Evolutionary conservation across 2,888 invertebrate genomes (phyloP), one percentile per base, ranked within the genome.

Genomic region (Heteropelma amictum): DNA sequence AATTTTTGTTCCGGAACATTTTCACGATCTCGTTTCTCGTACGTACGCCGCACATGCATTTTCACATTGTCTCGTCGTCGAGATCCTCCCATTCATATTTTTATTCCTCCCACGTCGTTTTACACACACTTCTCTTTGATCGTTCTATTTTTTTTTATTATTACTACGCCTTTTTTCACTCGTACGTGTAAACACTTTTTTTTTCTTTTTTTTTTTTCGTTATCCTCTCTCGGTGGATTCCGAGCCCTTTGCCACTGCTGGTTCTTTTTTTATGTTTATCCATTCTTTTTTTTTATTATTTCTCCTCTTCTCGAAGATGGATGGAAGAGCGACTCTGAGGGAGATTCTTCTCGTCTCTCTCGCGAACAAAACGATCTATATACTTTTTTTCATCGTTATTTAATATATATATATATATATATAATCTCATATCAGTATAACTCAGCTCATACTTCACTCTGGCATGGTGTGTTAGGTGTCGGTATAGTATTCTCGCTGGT

Each of bases 321-420:
- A 45, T 26, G 61, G 21, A 35, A 8, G 19, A 7, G 65, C 5
- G 51, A 51, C 45, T 14, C 2, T 14, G 17, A 19, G 35, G 10
- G 12, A 45, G 26, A 30, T 28, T 30, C 23, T 53, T 45, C 47
- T 45, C 26, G 26, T 30, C 45, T 33, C n/a, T 54, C 58, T 49
- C n/a, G 40, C 40, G 65, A 61, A 70, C 61, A 58, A 67, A 71
- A 67, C 75, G 67, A 75, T 75, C 35, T 21, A 14, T n/a, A n/a
- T n/a, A n/a, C n/a, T n/a, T n/a, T n/a, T n/a, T n/a, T n/a, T n/a
- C n/a, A n/a, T n/a, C n/a, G n/a, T n/a, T n/a, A n/a, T n/a, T n/a
- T n/a, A n/a, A n/a, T n/a, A n/a, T n/a, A n/a, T n/a, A n/a, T n/a
- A n/a, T n/a, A n/a, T n/a, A n/a, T n/a, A n/a, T n/a, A n/a, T n/a